Evolutionary conservation across 64 coral and sea anemone genomes (phyloP).

Genomic region (Hydrozoanthus tunicans): DNA sequence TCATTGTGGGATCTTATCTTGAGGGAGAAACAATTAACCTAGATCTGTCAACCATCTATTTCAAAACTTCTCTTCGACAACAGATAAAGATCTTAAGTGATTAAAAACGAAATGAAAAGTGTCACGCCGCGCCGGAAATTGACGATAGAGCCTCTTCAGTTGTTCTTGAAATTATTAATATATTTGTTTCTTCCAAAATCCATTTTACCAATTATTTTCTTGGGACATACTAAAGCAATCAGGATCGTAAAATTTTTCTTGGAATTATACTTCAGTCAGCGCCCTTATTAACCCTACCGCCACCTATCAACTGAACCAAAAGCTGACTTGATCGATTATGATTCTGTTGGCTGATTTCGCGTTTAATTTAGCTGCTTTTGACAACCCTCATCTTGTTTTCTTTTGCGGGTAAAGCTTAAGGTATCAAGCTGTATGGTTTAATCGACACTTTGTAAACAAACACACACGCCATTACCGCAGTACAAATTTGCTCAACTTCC

Average conservation of each 20-base stretch:
- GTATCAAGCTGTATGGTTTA: constrained; percentile 18
- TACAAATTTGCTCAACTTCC: not conserved
- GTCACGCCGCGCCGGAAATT: constrained; percentile 37
- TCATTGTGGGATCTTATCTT: constrained; percentile 37
- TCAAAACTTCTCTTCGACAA: constrained; percentile 7
- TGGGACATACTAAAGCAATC: not conserved
- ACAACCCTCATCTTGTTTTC: not conserved
- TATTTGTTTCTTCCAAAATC: not conserved
- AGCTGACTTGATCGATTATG: not conserved
- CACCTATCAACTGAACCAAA: not conserved
- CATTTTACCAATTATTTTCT: not conserved
- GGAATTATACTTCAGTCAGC: not conserved
- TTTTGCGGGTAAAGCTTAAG: not conserved
- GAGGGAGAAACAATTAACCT: not conserved
- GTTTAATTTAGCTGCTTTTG: not conserved
- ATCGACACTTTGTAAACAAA: constrained; percentile 29
- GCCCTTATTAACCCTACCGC: not conserved
- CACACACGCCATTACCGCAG: not conserved
- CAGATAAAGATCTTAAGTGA: constrained; percentile 1
- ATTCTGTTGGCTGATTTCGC: not conserved
- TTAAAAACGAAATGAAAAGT: constrained; percentile 1
- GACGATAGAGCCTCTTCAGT: not conserved
- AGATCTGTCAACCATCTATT: constrained; percentile 3
- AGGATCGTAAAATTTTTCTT: not conserved
- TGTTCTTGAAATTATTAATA: not conserved